A percentile compares a stretch with the other conserved stretches of the same genome.
Conservation (phyloP, 2,888 invertebrate genomes). For the Ormyrus rosae region DNA sequence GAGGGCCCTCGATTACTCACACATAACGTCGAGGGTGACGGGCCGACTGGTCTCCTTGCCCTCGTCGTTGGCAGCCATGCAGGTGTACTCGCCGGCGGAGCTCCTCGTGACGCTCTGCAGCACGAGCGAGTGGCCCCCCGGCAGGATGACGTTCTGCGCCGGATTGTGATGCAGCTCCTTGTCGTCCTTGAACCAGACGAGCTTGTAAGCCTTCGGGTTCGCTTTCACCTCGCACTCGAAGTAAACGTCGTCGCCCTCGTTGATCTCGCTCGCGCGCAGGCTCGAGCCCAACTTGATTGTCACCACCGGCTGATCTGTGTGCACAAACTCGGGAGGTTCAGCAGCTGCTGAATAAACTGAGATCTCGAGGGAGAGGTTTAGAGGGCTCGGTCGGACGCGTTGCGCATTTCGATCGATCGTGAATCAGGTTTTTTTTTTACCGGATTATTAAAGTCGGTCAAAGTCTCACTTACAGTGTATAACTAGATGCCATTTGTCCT, state of each 20-base stretch:
- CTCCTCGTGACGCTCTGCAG: slow-evolving; percentile 89
- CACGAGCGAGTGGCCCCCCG: slow-evolving; percentile 87
- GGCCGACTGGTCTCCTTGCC: slow-evolving; percentile 81
- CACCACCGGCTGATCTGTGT: slow-evolving; percentile 86
- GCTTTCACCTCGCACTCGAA: slow-evolving; percentile 91
- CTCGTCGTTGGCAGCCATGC: slow-evolving; percentile 90
- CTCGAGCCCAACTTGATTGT: slow-evolving; percentile 89
- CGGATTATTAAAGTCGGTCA: not conserved
- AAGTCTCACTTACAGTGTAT: slow-evolving; percentile 87
- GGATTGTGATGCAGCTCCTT: slow-evolving; percentile 90
- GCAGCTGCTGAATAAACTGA: not conserved
- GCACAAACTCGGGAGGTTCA: not conserved
- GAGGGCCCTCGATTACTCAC: slow-evolving; percentile 62
- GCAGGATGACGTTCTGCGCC: slow-evolving; percentile 87
- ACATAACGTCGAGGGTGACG: slow-evolving; percentile 70
- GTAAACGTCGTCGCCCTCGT: slow-evolving; percentile 92
- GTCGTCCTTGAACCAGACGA: slow-evolving; percentile 92
- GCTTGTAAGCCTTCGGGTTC: slow-evolving; percentile 88
- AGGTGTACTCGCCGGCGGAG: slow-evolving; percentile 92
- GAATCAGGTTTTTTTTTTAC: not conserved
- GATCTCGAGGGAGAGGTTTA: too few species aligned
- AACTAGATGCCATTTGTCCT: slow-evolving; percentile 89
- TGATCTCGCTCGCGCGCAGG: slow-evolving; percentile 89
- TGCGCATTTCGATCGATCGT: not conserved
- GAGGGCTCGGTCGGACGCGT: not conserved